A percentile compares a stretch with the other conserved stretches of the same genome.
Conservation (phyloP, 2,797 vertebrate species). For the Microcaecilia unicolor region DNA sequence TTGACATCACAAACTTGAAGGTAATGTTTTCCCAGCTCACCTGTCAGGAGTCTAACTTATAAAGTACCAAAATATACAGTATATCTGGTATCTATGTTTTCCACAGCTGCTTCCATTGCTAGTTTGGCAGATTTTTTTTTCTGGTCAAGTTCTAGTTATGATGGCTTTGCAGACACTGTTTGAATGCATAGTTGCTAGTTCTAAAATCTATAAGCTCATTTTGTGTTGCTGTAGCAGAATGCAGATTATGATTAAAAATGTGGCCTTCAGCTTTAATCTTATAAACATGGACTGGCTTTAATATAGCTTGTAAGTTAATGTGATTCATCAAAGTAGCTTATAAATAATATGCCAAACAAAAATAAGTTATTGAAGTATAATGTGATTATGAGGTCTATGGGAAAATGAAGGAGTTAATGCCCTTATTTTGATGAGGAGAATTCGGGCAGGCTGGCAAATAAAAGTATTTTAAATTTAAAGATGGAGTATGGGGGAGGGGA, state of each 20-base stretch:
- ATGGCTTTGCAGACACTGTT: conserved; percentile 39
- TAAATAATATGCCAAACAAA: conserved; percentile 54
- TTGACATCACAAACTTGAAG: conserved; percentile 15
- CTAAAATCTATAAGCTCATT: conserved; percentile 29
- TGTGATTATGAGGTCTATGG: conserved; percentile 46
- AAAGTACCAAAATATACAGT: conserved; percentile 7
- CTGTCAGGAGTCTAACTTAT: neutral
- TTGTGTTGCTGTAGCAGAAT: conserved; percentile 37
- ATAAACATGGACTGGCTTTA: conserved; percentile 56
- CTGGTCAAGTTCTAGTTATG: conserved; percentile 14
- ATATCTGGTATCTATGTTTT: conserved; percentile 17
- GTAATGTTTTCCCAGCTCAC: conserved; percentile 28
- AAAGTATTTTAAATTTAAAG: too few relatives aligned
- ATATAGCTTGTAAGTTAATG: conserved; percentile 53
- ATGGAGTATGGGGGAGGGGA: too few relatives aligned
- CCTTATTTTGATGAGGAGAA: too few relatives aligned
- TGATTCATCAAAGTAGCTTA: conserved; percentile 54
- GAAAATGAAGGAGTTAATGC: too few relatives aligned
- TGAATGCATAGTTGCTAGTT: conserved; percentile 36
- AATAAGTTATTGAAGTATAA: conserved; percentile 59
- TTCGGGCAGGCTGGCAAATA: too few relatives aligned
- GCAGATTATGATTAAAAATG: conserved; percentile 53
- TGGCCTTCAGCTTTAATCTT: conserved; percentile 52
- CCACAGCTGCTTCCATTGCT: neutral
- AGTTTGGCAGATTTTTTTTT: conserved; percentile 3